Evolutionary conservation across 2,888 invertebrate species (phyloP).

Genomic region (Volucella inanis): DNA sequence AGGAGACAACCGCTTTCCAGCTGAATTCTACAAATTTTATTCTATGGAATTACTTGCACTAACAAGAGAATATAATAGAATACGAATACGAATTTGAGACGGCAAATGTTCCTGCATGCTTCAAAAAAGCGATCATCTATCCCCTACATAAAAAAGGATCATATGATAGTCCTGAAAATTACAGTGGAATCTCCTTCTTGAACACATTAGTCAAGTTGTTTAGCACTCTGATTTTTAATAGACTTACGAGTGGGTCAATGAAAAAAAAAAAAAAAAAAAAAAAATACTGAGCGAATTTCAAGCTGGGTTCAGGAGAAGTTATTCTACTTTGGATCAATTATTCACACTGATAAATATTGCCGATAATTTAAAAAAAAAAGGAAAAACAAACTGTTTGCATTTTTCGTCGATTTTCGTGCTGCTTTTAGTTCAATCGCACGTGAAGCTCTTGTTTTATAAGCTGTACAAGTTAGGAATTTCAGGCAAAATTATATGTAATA

Average conservation of each 20-base stretch:
- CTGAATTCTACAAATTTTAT: too few species aligned
- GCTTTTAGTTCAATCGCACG: not conserved
- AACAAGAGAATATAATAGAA: too few species aligned
- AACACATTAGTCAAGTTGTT: not conserved
- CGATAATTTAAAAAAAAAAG: not conserved
- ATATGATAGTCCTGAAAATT: not conserved
- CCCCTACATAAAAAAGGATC: not conserved
- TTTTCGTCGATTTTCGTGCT: too few species aligned
- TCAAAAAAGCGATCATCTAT: not conserved
- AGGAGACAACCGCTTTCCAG: too few species aligned
- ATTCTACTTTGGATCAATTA: not conserved
- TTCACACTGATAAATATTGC: not conserved
- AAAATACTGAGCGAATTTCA: not conserved
- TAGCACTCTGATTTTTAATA: not conserved
- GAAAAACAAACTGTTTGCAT: too few species aligned
- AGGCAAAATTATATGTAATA: too few species aligned
- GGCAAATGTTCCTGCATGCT: not conserved
- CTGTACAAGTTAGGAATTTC: too few species aligned
- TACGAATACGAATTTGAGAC: too few species aligned
- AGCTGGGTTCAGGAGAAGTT: not conserved
- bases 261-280: too few species aligned
- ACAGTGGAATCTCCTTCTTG: not conserved
- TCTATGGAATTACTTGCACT: too few species aligned
- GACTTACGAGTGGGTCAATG: not conserved
- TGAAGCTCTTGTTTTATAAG: not conserved